Conservation (phyloP, 2,888 invertebrate genomes). For the Leucania comma region DNA sequence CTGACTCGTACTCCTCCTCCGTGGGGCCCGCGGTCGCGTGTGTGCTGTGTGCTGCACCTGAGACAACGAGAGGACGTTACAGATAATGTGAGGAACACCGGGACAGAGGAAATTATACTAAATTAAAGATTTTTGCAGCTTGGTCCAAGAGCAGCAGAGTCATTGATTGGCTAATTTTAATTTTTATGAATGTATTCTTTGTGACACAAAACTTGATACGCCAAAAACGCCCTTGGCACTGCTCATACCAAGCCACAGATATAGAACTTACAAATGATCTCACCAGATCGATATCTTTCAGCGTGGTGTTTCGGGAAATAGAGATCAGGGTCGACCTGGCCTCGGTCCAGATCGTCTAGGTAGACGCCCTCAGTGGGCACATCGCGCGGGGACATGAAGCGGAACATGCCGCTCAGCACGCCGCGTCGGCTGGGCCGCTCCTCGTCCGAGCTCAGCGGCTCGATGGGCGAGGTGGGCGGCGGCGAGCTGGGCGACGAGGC, state of each 20-base stretch:
- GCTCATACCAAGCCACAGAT: conserved; percentile 47
- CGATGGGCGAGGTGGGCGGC: conserved; percentile 81
- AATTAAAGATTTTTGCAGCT: conserved; percentile 15
- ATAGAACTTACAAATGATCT: conserved; percentile 67
- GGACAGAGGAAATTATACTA: conserved; percentile 9
- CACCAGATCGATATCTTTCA: conserved; percentile 85
- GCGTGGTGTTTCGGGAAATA: conserved; percentile 95
- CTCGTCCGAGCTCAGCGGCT: conserved; percentile 88
- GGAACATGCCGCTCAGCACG: conserved; percentile 97
- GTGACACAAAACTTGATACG: conserved; percentile 5
- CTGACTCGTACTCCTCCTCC: conserved; percentile 98
- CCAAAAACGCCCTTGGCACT: conserved; percentile 46
- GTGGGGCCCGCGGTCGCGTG: conserved; percentile 86
- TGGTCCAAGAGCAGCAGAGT: conserved; percentile 28
- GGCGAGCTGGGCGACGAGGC: conserved; percentile 77
- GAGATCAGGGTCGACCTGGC: conserved; percentile 98
- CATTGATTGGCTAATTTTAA: conserved; percentile 14
- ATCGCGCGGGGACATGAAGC: conserved; percentile 93
- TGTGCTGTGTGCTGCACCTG: conserved; percentile 45
- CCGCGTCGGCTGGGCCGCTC: conserved; percentile 90
- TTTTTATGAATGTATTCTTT: conserved; percentile 5
- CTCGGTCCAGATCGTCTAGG: conserved; percentile 97
- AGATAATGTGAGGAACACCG: neutral
- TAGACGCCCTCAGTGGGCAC: conserved; percentile 95
- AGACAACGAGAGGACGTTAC: neutral